Percentiles rank a stretch among this genome's conserved stretches.
phyloP scores from a whole-genome alignment of 1,140 invertebrate species.

The Polypedilum vanderplanki region DNA sequence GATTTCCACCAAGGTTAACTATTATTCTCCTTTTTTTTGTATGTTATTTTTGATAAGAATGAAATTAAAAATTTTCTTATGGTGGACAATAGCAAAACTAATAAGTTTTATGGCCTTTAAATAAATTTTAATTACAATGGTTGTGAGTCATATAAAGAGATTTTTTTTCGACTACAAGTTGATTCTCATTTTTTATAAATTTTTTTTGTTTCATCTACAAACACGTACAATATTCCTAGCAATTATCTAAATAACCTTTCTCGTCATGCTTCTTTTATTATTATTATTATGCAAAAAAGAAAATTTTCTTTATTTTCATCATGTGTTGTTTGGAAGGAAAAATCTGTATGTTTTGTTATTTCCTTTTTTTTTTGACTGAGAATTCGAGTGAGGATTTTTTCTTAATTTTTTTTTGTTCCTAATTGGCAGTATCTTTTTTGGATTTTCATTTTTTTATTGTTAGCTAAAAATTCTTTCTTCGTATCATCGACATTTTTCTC shows the following conservation, averaged over 20 bases:
- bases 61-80: no score
- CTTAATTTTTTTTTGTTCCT: constrained; percentile 1
- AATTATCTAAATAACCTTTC: constrained; percentile 16
- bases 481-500: background rate
- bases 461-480: background rate
- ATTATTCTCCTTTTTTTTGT: background rate
- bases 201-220: background rate
- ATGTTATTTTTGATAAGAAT: background rate
- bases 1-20: background rate
- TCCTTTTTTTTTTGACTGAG: background rate
- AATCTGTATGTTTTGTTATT: background rate
- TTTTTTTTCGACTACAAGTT: background rate
- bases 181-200: background rate
- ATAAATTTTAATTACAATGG: no score
- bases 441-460: background rate
- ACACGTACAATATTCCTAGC: constrained; percentile 15
- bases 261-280: constrained; percentile 12
- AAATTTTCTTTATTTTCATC: background rate
- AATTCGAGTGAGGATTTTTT: background rate
- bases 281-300: background rate
- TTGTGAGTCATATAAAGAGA: no score
- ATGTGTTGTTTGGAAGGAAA: background rate
- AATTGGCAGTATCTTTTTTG: constrained; percentile 11
- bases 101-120: no score
- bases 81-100: no score